phyloP scores from a whole-genome alignment of 2,113 vertebrate species.

The Xenotilapia caudafasciata region DNA sequence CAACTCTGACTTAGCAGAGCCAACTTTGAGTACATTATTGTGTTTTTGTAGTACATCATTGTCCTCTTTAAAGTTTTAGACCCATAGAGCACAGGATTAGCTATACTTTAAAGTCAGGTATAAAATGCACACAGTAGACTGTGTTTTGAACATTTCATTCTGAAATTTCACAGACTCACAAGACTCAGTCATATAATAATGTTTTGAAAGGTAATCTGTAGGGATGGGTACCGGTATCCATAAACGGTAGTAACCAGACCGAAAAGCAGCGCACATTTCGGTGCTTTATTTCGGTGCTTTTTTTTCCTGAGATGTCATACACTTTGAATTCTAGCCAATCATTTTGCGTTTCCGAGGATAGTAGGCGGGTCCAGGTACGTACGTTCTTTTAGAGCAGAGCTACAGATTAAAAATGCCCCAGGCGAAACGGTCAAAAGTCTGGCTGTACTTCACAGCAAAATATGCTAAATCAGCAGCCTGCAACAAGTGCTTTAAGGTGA shows the following conservation, averaged over 20 bases:
- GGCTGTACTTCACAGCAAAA: too few species aligned
- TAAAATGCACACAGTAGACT: background rate
- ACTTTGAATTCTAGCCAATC: too few species aligned
- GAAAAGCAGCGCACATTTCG: too few species aligned
- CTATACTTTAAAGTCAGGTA: background rate
- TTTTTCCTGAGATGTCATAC: accelerated
- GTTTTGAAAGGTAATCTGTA: background rate
- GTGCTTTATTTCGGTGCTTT: too few species aligned
- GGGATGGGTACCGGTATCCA: too few species aligned
- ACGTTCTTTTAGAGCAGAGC: too few species aligned
- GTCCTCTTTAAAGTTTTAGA: background rate
- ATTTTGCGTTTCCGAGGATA: too few species aligned
- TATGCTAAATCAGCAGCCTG: accelerated
- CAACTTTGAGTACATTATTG: background rate
- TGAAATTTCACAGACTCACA: background rate
- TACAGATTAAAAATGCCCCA: accelerated
- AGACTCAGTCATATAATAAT: background rate
- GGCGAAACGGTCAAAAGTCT: too few species aligned
- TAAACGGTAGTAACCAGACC: too few species aligned
- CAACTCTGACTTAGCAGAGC: background rate
- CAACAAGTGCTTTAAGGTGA: too few species aligned
- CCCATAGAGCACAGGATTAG: background rate
- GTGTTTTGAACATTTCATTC: background rate
- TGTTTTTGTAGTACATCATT: background rate
- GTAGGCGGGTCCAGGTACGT: too few species aligned